Evolutionary conservation across 2,797 vertebrate genomes (phyloP).

Genomic region (Rhinophrynus dorsalis): DNA sequence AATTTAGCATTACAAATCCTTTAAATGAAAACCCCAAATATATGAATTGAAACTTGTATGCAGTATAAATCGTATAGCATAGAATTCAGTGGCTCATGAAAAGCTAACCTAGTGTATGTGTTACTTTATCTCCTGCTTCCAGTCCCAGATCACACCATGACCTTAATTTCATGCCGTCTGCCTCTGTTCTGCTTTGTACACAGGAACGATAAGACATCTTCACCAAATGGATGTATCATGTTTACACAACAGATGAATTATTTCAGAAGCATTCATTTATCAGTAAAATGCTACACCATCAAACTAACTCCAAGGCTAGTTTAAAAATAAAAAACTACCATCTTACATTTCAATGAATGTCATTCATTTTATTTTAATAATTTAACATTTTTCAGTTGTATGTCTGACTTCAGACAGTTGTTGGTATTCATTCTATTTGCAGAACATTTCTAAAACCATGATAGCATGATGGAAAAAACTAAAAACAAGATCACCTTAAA

Average conservation of each 20-base stretch:
- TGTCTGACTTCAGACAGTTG: too few relatives aligned
- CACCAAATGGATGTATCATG: slow-evolving; percentile 44
- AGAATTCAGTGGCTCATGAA: slow-evolving; percentile 23
- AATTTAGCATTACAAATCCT: too few relatives aligned
- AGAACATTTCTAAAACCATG: too few relatives aligned
- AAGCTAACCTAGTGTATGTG: not conserved
- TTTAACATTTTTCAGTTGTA: too few relatives aligned
- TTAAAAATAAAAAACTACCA: not conserved
- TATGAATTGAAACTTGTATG: not conserved
- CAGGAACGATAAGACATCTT: slow-evolving; percentile 48
- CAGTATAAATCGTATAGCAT: slow-evolving; percentile 16
- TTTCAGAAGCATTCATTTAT: slow-evolving; percentile 45
- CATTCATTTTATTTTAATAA: not conserved
- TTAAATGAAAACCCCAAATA: too few relatives aligned
- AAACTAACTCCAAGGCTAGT: slow-evolving; percentile 10
- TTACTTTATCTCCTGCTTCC: slow-evolving; percentile 36
- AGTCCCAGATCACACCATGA: slow-evolving; percentile 48
- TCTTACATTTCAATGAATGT: not conserved
- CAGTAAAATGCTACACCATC: slow-evolving; percentile 35
- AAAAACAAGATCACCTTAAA: too few relatives aligned
- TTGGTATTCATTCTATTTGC: too few relatives aligned
- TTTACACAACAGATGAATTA: slow-evolving; percentile 52
- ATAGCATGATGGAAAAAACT: too few relatives aligned
- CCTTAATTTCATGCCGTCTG: slow-evolving; percentile 56
- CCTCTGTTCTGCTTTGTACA: slow-evolving; percentile 49